These are phyloP conservation scores for Dreissena polymorpha DNA, from an alignment of 1,140 invertebrate species.

Conservation along the genomic window DNA sequence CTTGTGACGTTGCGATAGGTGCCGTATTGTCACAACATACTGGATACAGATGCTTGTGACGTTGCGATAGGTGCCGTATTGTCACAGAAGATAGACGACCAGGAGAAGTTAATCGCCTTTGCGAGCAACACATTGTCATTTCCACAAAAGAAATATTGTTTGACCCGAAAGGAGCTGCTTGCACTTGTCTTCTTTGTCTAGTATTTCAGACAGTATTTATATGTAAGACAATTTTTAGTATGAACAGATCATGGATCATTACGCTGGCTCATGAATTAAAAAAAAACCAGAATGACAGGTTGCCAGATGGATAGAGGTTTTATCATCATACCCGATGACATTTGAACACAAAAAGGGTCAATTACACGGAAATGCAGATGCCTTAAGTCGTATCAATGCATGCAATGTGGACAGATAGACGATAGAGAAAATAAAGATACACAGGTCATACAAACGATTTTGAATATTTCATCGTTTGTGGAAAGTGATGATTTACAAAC, in stretches of 20 bases:
- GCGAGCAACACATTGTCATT: conserved; percentile 1
- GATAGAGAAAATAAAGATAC: neutral
- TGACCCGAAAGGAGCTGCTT: conserved; percentile 59
- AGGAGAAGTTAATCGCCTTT: conserved; percentile 8
- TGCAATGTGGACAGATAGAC: neutral
- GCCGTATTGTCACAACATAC: conserved; percentile 7
- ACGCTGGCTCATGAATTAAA: conserved; percentile 5
- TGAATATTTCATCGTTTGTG: too few relatives aligned
- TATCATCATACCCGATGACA: neutral
- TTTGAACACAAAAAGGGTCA: conserved; percentile 12
- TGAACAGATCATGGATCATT: conserved; percentile 23
- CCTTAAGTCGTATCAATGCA: neutral
- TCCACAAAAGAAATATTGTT: conserved; percentile 50
- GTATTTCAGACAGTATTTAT: conserved; percentile 59
- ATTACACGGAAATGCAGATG: conserved; percentile 26
- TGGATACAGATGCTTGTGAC: neutral
- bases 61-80: conserved; percentile 5
- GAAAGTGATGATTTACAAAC: neutral
- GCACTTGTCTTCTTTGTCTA: conserved; percentile 57
- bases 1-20: conserved; percentile 3
- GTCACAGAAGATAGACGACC: conserved; percentile 2
- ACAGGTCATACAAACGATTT: neutral
- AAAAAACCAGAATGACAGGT: conserved; percentile 14
- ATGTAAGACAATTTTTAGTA: conserved; percentile 50
- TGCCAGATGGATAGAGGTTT: conserved; percentile 13